A percentile compares a stretch with the other conserved stretches of the same genome.
Evolutionary conservation across 2,113 vertebrate genomes (phyloP).

Genomic region (Malurus melanocephalus): DNA sequence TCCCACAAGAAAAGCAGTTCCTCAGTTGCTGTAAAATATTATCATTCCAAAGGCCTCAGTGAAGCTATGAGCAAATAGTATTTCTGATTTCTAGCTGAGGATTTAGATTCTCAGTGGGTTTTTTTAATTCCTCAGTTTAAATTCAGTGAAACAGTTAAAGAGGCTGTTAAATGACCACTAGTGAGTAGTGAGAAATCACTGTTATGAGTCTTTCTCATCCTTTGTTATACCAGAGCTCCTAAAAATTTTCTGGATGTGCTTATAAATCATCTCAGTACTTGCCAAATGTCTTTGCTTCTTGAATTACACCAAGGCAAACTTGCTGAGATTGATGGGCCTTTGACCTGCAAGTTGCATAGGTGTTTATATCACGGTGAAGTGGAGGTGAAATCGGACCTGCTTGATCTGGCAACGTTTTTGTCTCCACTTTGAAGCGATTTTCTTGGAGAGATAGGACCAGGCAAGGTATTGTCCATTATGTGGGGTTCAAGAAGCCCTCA

Average conservation of each 20-base stretch:
- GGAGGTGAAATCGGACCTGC: slow-evolving; percentile 1
- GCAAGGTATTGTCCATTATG: background rate
- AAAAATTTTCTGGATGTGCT: background rate
- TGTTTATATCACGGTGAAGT: background rate
- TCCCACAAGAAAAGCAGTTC: background rate
- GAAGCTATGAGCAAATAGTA: background rate
- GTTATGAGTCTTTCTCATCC: background rate
- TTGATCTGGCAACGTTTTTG: slow-evolving; percentile 25
- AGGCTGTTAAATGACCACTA: background rate
- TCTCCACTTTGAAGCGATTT: background rate
- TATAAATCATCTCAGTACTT: slow-evolving; percentile 24
- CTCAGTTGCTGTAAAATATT: background rate
- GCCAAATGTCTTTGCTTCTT: slow-evolving; percentile 22
- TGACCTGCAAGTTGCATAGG: slow-evolving; percentile 6
- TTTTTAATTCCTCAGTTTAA: background rate
- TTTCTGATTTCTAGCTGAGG: background rate
- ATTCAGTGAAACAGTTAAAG: background rate
- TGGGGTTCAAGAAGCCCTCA: background rate
- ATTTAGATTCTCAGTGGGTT: background rate
- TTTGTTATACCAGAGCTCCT: background rate
- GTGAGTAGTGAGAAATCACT: background rate
- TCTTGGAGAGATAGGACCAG: background rate
- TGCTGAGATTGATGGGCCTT: background rate
- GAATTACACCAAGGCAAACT: slow-evolving; percentile 18
- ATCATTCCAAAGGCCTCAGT: background rate